These are phyloP conservation scores for Microtus oregoni DNA, from an alignment of 2,113 vertebrate species.

Conservation along the genomic window DNA sequence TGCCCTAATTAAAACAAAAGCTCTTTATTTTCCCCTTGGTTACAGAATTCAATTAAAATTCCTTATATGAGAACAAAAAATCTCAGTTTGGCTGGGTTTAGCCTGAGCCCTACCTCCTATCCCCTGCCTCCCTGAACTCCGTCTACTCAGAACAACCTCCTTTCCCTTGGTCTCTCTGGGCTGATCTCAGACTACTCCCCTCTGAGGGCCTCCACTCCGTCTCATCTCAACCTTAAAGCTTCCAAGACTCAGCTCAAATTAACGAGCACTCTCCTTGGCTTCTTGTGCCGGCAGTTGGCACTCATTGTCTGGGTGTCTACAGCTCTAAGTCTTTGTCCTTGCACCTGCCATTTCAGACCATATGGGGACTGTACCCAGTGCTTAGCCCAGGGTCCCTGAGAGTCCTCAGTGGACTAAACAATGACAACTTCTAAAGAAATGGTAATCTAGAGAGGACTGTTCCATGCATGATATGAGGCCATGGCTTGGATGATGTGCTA, in stretches of 20 bases:
- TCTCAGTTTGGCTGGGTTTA: not conserved
- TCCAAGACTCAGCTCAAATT: not conserved
- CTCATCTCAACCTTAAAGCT: not conserved
- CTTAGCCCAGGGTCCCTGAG: not conserved
- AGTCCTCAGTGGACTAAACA: not conserved
- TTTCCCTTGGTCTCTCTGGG: not conserved
- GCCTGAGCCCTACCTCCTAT: not conserved
- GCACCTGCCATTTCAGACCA: not conserved
- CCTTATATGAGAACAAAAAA: not conserved
- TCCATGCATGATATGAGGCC: not conserved
- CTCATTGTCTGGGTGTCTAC: not conserved
- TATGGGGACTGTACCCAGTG: not conserved
- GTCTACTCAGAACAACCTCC: not conserved
- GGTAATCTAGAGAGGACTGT: not conserved
- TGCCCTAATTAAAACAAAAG: slow-evolving; percentile 35
- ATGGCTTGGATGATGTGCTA: not conserved
- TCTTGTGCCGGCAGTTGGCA: not conserved
- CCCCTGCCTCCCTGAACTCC: not conserved
- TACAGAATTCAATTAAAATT: not conserved
- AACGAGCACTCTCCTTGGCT: not conserved
- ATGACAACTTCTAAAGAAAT: not conserved
- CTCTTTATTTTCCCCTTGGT: not conserved
- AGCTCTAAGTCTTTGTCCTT: not conserved
- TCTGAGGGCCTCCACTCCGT: not conserved
- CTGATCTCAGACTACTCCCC: not conserved